Evolutionary conservation across 2,797 vertebrate species (phyloP).

Genomic region (Sebastes cheni): DNA sequence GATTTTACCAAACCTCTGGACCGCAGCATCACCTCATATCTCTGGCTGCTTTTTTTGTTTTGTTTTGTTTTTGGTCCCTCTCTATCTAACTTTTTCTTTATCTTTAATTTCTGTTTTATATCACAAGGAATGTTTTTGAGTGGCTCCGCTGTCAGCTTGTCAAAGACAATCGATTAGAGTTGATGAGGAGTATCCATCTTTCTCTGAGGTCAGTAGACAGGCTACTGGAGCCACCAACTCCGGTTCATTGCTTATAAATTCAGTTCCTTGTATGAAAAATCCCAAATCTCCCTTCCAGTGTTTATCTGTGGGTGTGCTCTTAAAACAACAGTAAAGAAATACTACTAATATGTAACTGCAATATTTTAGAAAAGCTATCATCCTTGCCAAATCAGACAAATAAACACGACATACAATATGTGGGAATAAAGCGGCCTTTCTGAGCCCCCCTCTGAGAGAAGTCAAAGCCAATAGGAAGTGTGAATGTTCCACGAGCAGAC

Average conservation of each 20-base stretch:
- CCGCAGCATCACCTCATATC: conserved; percentile 34
- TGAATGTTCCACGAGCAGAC: conserved; percentile 61
- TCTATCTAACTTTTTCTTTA: conserved; percentile 18
- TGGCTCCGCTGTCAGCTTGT: conserved; percentile 5
- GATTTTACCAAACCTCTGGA: conserved; percentile 34
- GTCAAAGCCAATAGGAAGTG: conserved; percentile 64
- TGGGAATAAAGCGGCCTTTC: conserved; percentile 44
- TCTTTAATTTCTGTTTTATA: background rate
- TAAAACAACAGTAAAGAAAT: conserved; percentile 33
- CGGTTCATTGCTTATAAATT: background rate
- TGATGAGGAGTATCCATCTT: conserved; percentile 20
- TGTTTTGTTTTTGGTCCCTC: conserved; percentile 11
- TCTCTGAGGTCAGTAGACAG: background rate
- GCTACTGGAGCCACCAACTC: conserved; percentile 25
- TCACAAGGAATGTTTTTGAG: conserved; percentile 25
- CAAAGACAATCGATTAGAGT: conserved; percentile 21
- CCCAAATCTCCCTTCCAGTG: background rate
- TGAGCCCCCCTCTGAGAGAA: conserved; percentile 30
- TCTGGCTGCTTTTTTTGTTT: conserved; percentile 19
- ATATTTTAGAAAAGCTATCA: conserved; percentile 27
- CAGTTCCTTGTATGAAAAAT: background rate
- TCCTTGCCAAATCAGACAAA: conserved; percentile 52
- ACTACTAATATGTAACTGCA: conserved; percentile 7
- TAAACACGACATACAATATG: conserved; percentile 58
- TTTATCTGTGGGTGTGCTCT: conserved; percentile 26